phyloP scores from a whole-genome alignment of 2,888 invertebrate genomes.

The Mycogona germanica region DNA sequence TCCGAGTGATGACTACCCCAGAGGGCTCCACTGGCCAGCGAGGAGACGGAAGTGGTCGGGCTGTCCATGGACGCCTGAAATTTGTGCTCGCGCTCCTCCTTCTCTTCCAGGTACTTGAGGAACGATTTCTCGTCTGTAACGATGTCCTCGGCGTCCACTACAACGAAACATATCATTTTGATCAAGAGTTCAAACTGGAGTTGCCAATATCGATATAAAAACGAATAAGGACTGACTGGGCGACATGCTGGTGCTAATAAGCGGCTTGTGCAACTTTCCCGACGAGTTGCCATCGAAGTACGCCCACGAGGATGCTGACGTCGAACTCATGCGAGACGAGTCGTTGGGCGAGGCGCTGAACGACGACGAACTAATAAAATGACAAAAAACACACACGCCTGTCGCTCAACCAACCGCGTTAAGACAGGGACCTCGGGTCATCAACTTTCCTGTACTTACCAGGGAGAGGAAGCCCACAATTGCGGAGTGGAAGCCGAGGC shows the following conservation, averaged over 20 bases:
- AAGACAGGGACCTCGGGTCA: not conserved
- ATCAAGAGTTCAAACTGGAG: not conserved
- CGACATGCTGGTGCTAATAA: constrained; percentile 1
- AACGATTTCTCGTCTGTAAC: constrained; percentile 14
- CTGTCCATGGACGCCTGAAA: not conserved
- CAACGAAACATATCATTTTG: not conserved
- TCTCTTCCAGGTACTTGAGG: constrained; percentile 1
- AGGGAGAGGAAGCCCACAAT: constrained; percentile 1
- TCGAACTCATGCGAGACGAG: constrained; percentile 1
- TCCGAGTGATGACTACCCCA: not conserved
- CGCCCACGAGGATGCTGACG: constrained; percentile 11
- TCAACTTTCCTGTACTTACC: not conserved
- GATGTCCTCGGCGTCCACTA: constrained; percentile 12
- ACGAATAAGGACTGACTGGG: not conserved
- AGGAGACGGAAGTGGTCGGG: not conserved
- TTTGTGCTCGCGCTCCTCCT: not conserved
- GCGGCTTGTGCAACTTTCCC: not conserved
- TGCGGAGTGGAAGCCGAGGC: not conserved
- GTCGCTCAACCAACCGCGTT: not conserved
- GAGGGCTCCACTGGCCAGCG: not conserved
- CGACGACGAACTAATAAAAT: not conserved
- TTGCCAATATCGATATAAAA: not conserved
- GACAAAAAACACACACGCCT: not conserved
- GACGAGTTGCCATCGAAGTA: not conserved
- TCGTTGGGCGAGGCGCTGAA: not conserved